phyloP scores from a whole-genome alignment of 2,113 vertebrate species.

The Rhinichthys klamathensis region DNA sequence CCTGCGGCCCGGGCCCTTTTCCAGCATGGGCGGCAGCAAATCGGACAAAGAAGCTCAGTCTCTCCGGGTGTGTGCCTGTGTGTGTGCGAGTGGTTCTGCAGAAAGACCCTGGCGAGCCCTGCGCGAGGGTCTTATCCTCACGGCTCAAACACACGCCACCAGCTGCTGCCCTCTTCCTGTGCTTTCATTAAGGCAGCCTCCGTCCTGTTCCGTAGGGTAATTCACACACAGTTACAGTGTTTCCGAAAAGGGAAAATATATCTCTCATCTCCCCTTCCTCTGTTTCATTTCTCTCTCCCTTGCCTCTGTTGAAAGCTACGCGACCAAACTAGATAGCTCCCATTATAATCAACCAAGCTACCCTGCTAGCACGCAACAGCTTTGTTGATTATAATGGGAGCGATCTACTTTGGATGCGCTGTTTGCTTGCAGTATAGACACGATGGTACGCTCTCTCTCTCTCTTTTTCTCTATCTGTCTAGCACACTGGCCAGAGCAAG shows the following conservation, averaged over 20 bases:
- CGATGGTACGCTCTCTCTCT: constrained; percentile 31
- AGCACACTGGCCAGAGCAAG: constrained; percentile 48
- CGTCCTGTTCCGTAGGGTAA: constrained; percentile 72
- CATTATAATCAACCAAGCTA: constrained; percentile 35
- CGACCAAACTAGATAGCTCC: constrained; percentile 17
- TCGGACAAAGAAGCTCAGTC: constrained; percentile 80
- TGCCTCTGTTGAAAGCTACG: constrained; percentile 12
- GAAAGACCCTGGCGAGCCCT: constrained; percentile 70
- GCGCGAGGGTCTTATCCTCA: constrained; percentile 81
- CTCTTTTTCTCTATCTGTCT: constrained; percentile 41
- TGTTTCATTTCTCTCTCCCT: constrained; percentile 49
- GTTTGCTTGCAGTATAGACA: constrained; percentile 7
- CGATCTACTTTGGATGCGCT: background rate
- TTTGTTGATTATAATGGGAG: constrained; percentile 40
- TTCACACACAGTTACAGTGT: constrained; percentile 72
- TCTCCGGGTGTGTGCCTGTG: constrained; percentile 61
- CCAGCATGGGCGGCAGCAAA: constrained; percentile 70
- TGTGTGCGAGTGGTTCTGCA: constrained; percentile 54
- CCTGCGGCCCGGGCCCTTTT: constrained; percentile 71
- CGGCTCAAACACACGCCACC: constrained; percentile 83
- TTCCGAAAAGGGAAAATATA: constrained; percentile 58
- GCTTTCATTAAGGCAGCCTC: constrained; percentile 80
- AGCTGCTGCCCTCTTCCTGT: constrained; percentile 81
- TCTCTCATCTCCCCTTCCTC: constrained; percentile 19
- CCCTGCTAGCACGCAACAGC: background rate